Conservation (phyloP, 2,888 invertebrate species). For the Neoaliturus tenellus region DNA sequence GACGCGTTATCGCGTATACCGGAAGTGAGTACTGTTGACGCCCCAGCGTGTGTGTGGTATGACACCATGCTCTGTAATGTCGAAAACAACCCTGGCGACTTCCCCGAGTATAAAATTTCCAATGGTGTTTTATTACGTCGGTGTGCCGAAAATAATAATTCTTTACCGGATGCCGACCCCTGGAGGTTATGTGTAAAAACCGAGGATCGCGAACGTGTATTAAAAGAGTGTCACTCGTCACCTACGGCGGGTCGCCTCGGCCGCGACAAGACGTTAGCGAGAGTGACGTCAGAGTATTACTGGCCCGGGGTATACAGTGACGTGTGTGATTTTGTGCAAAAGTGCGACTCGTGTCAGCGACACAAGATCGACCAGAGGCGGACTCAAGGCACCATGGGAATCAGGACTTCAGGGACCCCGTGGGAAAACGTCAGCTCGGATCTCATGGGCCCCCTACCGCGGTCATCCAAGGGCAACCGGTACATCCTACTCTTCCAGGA, state of each 20-base stretch:
- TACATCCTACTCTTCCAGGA: background rate
- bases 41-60: background rate
- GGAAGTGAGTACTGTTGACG: background rate
- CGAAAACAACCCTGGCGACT: background rate
- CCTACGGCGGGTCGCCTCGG: background rate
- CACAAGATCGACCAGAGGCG: background rate
- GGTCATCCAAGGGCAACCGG: background rate
- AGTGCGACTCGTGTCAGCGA: background rate
- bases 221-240: background rate
- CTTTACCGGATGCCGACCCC: background rate
- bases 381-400: background rate
- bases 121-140: background rate
- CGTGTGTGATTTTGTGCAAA: background rate
- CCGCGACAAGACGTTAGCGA: background rate
- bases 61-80: background rate
- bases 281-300: background rate
- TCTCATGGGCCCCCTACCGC: background rate
- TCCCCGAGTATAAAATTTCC: background rate
- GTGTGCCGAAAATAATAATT: background rate
- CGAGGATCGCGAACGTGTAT: background rate
- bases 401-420: background rate
- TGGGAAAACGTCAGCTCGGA: background rate
- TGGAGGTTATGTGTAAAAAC: background rate
- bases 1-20: background rate
- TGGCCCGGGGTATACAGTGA: background rate